Conservation (phyloP, 2,797 vertebrate genomes). For the Pristis pectinata region DNA sequence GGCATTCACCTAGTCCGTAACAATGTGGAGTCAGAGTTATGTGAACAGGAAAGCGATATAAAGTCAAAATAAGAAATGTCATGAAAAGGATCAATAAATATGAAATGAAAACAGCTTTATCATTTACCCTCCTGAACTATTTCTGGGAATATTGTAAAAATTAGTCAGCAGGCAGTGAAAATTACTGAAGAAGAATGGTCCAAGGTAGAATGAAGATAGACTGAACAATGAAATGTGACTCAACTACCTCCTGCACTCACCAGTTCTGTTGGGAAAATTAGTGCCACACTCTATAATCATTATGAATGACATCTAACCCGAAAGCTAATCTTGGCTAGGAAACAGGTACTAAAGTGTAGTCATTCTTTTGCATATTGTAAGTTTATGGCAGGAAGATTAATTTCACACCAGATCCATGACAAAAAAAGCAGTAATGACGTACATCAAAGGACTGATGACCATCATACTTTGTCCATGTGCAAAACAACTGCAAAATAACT, state of each 20-base stretch:
- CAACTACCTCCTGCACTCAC: not conserved
- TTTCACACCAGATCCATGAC: not conserved
- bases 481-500: not conserved
- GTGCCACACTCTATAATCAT: not conserved
- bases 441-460: not conserved
- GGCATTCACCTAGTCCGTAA: no score
- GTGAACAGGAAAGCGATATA: not conserved
- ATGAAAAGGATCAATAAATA: no score
- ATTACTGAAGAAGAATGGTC: not conserved
- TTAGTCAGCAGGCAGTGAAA: not conserved
- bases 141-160: not conserved
- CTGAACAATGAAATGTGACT: not conserved
- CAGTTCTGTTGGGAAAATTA: not conserved
- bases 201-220: not conserved
- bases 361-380: not conserved
- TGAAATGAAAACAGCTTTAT: not conserved
- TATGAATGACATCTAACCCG: not conserved
- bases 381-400: not conserved
- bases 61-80: not conserved
- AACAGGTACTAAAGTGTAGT: not conserved
- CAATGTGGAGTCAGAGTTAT: not conserved
- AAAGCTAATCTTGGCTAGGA: not conserved
- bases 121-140: not conserved
- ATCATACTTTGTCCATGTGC: not conserved
- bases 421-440: not conserved